Evolutionary conservation across 2,888 invertebrate genomes (phyloP).

Genomic region (Lagria hirta): DNA sequence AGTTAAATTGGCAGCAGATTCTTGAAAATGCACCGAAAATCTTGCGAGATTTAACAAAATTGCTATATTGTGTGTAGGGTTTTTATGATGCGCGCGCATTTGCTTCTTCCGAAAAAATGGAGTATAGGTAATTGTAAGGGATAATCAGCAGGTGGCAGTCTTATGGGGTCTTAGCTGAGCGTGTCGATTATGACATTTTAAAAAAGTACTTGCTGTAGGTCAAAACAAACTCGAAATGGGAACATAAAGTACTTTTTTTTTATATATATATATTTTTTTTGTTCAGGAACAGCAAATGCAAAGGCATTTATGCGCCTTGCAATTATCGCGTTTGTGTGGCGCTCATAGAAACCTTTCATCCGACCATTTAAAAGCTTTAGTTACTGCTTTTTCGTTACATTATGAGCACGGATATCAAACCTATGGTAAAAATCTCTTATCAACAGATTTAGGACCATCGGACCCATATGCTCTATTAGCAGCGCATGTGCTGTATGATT

Average conservation of each 20-base stretch:
- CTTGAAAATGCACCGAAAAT: too few species aligned
- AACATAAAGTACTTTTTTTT: conserved; percentile 3
- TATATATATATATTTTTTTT: conserved; percentile 16
- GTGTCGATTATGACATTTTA: too few species aligned
- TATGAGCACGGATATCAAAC: conserved; percentile 65
- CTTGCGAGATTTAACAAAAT: too few species aligned
- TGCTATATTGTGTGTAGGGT: too few species aligned
- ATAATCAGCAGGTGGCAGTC: too few species aligned
- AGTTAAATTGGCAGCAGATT: too few species aligned
- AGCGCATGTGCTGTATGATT: conserved; percentile 66
- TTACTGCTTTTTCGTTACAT: conserved; percentile 63
- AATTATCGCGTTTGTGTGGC: conserved; percentile 74
- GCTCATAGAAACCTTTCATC: conserved; percentile 60
- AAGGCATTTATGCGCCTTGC: conserved; percentile 76
- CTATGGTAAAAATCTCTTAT: conserved; percentile 60
- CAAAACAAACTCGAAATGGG: too few species aligned
- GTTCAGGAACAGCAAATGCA: conserved; percentile 75
- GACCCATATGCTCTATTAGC: conserved; percentile 83
- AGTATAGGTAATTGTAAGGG: too few species aligned
- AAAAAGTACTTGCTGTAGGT: too few species aligned
- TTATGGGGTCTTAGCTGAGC: too few species aligned
- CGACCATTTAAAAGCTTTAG: conserved; percentile 61
- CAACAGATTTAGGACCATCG: conserved; percentile 72
- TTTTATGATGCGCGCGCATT: too few species aligned
- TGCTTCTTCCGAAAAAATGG: too few species aligned